Base-by-base conservation (phyloP, 2,888 invertebrate genomes). In the Eupithecia pulchellata region DNA sequence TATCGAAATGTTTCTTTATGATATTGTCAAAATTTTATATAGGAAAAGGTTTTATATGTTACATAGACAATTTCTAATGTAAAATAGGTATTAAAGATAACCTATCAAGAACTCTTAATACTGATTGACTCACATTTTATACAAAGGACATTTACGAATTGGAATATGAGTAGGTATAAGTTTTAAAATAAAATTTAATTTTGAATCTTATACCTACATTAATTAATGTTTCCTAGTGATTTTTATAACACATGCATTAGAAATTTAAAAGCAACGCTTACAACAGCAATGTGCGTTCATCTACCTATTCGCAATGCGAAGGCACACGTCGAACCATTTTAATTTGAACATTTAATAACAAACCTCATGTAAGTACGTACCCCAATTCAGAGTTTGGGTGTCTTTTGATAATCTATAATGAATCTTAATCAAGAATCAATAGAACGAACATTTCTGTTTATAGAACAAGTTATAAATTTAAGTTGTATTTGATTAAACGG, bases 271-370 rank as follows among this genome's bases (percentile, higher is more conserved):
- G 34, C n/a, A n/a, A n/a, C 25, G 52, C 27, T 30, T 70, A 20
- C 25, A 71, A 64, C 66, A 75, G 71, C 69, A 66, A 63, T 72
- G 71, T 74, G 74, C 69, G 29, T 65, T 67, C 66, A 61, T 55
- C 47, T 34, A 69, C 69, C 73, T 66, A 71, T 60, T 57, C 14
- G 60, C 61, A 39, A 69, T 73, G 79, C 79, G 74, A 89, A 89
- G 89, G 89, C 89, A 89, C 89, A 47, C 42, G n/a, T n/a, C n/a
- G n/a, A n/a, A n/a, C n/a, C n/a, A 20, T 47, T 47, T 4, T 6
- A 83, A 75, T 79, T 80, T 39, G 58, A 69, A 58, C 64, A 66
- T 75, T n/a, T n/a, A n/a, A n/a, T 77, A 52, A n/a, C 66, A 47
- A 73, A 73, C 64, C 66, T 61, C 57, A 71, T 20, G 47, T 20